Conservation (phyloP, 2,797 vertebrate species). For the Onychomys leucogaster region DNA sequence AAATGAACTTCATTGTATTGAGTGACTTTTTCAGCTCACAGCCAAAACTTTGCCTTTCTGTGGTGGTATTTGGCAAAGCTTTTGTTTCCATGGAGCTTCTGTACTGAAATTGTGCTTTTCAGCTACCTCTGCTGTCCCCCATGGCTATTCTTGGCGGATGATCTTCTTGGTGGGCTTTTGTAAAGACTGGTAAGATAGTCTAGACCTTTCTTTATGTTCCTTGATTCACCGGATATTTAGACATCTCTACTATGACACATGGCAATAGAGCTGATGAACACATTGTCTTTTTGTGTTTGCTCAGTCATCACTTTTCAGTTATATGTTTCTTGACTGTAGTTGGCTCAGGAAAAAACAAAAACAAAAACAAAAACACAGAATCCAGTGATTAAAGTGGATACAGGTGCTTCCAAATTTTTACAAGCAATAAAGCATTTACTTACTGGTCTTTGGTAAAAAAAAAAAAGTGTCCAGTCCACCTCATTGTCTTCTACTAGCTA, state of each 20-base stretch:
- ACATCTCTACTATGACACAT: background rate
- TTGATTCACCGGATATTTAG: background rate
- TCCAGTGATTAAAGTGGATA: background rate
- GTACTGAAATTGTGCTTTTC: background rate
- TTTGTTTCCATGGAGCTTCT: background rate
- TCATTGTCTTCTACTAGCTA: background rate
- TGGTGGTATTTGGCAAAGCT: background rate
- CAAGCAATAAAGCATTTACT: background rate
- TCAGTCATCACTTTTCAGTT: conserved; percentile 5
- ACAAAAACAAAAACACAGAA: background rate
- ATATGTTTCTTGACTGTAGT: conserved; percentile 40
- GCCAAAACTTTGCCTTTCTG: background rate
- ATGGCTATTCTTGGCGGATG: background rate
- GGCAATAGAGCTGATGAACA: background rate
- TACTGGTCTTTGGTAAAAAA: conserved; percentile 34
- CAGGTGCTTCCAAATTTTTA: background rate
- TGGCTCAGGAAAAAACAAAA: background rate
- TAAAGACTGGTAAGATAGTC: background rate
- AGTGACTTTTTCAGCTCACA: background rate
- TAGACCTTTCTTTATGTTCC: background rate
- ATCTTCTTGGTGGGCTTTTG: background rate
- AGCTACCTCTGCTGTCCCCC: background rate
- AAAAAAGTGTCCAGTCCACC: background rate
- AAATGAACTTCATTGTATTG: conserved; percentile 4
- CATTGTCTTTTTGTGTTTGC: background rate